A percentile compares a stretch with the other conserved stretches of the same genome.
Evolutionary conservation across 2,888 invertebrate species (phyloP).

Genomic region (Punctoribates punctum): DNA sequence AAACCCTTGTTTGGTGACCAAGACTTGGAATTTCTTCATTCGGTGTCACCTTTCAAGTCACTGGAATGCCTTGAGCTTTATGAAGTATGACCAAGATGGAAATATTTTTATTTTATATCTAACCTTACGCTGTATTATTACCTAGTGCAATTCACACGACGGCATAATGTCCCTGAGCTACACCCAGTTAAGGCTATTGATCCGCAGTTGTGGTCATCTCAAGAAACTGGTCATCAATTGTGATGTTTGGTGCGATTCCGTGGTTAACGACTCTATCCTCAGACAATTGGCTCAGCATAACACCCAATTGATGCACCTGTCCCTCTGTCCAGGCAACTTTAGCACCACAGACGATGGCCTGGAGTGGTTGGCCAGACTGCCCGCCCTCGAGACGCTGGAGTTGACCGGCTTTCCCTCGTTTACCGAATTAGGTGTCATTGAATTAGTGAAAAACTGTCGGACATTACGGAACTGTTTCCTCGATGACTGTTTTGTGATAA

Average conservation of each 20-base stretch:
- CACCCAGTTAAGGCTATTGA: neutral
- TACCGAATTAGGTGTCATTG: constrained; percentile 23
- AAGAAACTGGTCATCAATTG: constrained; percentile 32
- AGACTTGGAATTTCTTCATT: constrained; percentile 6
- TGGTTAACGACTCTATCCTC: neutral
- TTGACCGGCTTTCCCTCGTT: constrained; percentile 26
- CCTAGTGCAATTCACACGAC: constrained; percentile 41
- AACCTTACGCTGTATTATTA: neutral
- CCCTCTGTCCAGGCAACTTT: constrained; percentile 38
- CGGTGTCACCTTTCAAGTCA: constrained; percentile 6
- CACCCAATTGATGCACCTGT: neutral
- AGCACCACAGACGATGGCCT: neutral
- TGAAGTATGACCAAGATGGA: constrained; percentile 24
- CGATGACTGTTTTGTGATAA: constrained; percentile 40
- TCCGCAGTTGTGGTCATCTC: constrained; percentile 1
- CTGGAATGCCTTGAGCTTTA: constrained; percentile 36
- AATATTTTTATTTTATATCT: no score
- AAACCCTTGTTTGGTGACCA: constrained; percentile 36
- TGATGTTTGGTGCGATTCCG: constrained; percentile 40
- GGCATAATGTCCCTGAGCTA: constrained; percentile 6
- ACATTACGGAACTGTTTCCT: neutral
- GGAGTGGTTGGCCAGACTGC: constrained; percentile 22
- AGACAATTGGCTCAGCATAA: neutral
- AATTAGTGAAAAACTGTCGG: neutral
- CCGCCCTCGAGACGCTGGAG: neutral